Evolutionary conservation across 2,888 invertebrate species (phyloP).

Genomic region (Nomada fabriciana): DNA sequence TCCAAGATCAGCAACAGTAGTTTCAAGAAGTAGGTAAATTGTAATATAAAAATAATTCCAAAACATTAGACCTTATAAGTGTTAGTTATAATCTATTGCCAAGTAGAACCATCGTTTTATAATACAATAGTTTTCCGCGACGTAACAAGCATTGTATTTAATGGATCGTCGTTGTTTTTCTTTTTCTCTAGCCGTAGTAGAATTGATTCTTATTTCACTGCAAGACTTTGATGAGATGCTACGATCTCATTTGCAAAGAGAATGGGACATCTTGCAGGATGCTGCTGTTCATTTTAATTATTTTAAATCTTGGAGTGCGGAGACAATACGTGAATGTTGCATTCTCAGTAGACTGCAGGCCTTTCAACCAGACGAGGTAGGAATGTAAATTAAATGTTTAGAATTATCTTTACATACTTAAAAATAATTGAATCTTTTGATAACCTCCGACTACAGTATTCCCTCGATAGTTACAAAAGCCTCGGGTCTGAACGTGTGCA

Average conservation of each 20-base stretch:
- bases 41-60: neutral
- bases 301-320: constrained; percentile 87
- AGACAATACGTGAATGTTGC: constrained; percentile 87
- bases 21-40: constrained; percentile 82
- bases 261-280: constrained; percentile 87
- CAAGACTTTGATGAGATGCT: constrained; percentile 88
- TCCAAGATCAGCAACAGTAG: constrained; percentile 87
- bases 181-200: constrained; percentile 85
- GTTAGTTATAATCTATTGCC: neutral
- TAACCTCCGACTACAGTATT: too few relatives aligned
- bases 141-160: neutral
- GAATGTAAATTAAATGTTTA: neutral
- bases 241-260: constrained; percentile 86
- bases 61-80: too few relatives aligned
- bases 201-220: constrained; percentile 87
- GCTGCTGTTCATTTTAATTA: constrained; percentile 88
- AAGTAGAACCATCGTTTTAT: neutral
- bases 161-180: neutral
- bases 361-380: constrained; percentile 86
- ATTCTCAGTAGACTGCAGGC: constrained; percentile 88
- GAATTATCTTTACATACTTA: too few relatives aligned
- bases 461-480: too few relatives aligned
- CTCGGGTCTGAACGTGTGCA: too few relatives aligned
- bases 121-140: too few relatives aligned
- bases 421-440: too few relatives aligned